A percentile compares a stretch with the other conserved stretches of the same genome.
These are phyloP conservation scores for Marasmarcha lunaedactyla DNA, from an alignment of 2,888 invertebrate species.

Conservation along the genomic window DNA sequence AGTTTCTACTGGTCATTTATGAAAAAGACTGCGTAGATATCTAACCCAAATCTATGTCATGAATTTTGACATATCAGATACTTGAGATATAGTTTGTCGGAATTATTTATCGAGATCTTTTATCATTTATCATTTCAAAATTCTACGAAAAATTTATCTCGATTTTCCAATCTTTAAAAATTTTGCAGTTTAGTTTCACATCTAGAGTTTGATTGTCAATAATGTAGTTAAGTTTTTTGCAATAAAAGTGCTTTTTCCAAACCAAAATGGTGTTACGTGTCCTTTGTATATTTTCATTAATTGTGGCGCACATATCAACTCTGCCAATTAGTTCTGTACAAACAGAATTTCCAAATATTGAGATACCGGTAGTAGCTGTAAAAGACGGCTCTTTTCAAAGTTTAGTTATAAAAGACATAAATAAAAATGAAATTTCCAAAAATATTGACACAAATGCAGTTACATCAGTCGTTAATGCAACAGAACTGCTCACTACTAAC, in stretches of 20 bases:
- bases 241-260: conserved; percentile 20
- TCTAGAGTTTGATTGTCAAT: conserved; percentile 9
- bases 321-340: conserved; percentile 21
- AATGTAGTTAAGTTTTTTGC: conserved; percentile 12
- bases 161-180: too few species aligned
- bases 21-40: too few species aligned
- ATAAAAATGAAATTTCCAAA: neutral
- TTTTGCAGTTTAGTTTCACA: conserved; percentile 9
- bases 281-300: conserved; percentile 17
- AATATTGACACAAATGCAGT: too few species aligned
- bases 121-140: too few species aligned
- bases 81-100: too few species aligned
- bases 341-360: conserved; percentile 1
- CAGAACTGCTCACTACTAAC: neutral
- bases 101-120: too few species aligned
- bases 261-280: conserved; percentile 4
- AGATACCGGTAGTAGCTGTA: neutral
- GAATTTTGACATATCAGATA: too few species aligned
- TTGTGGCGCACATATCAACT: conserved; percentile 14
- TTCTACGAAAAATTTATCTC: too few species aligned
- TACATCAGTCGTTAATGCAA: neutral
- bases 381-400: too few species aligned
- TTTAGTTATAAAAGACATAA: too few species aligned
- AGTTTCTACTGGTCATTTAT: too few species aligned
- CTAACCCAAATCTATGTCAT: too few species aligned